Conservation (phyloP, 2,797 vertebrate species). For the Phoxinus dragarum region DNA sequence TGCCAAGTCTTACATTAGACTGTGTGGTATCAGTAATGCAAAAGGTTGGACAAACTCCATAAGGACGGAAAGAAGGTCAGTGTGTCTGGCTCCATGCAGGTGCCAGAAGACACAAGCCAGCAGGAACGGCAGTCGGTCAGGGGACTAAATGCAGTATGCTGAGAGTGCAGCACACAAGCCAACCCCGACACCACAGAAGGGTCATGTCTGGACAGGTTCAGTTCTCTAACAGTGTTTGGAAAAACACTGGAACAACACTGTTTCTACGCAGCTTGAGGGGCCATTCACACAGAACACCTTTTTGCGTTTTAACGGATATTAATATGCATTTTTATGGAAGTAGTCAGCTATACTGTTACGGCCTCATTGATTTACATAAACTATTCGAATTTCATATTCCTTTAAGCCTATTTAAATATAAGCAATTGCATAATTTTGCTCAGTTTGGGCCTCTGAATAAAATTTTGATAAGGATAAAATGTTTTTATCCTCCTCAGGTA, state of each 20-base stretch:
- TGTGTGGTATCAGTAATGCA: conserved; percentile 29
- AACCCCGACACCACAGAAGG: conserved; percentile 44
- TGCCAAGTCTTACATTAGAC: conserved; percentile 52
- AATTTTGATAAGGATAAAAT: neutral
- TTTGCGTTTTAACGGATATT: neutral
- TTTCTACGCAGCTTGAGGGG: neutral
- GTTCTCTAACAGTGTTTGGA: conserved; percentile 51
- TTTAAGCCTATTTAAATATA: neutral
- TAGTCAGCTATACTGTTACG: neutral
- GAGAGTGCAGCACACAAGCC: conserved; percentile 60
- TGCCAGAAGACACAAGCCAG: conserved; percentile 48
- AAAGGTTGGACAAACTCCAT: conserved; percentile 27
- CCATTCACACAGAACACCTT: neutral
- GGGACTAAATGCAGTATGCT: conserved; percentile 72
- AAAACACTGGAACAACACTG: conserved; percentile 16
- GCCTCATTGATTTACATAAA: neutral
- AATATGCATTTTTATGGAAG: neutral
- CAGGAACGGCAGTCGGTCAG: conserved; percentile 53
- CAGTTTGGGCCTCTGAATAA: neutral
- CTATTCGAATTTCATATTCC: neutral
- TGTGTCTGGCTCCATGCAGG: conserved; percentile 40
- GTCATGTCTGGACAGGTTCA: conserved; percentile 65
- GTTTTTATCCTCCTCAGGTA: neutral
- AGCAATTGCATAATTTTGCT: neutral
- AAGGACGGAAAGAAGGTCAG: conserved; percentile 27